Evolutionary conservation across 2,797 vertebrate genomes (phyloP).

Genomic region (Allobates femoralis): DNA sequence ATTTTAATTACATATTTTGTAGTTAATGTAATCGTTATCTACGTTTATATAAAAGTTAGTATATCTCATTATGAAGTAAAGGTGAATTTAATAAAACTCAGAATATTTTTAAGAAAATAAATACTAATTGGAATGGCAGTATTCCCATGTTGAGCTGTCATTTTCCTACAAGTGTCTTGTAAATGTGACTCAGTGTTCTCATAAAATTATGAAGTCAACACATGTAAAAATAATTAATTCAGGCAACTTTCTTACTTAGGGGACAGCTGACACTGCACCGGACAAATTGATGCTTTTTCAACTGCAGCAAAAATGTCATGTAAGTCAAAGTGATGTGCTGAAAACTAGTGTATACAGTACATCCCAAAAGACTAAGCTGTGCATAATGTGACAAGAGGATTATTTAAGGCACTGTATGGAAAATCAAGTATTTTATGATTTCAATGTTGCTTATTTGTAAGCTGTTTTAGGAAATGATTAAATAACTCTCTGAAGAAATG

Average conservation of each 20-base stretch:
- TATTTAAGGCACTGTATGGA: slow-evolving; percentile 1
- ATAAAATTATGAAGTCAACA: slow-evolving; percentile 42
- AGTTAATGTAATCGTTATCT: neutral
- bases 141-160: slow-evolving; percentile 23
- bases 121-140: slow-evolving; percentile 36
- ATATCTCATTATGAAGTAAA: neutral
- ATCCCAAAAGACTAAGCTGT: slow-evolving; percentile 25
- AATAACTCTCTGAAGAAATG: neutral
- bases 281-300: slow-evolving; percentile 40
- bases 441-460: neutral
- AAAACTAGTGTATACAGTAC: neutral
- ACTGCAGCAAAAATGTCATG: slow-evolving; percentile 45
- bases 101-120: neutral
- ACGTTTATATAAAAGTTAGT: neutral
- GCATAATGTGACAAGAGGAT: slow-evolving; percentile 1
- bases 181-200: slow-evolving; percentile 31
- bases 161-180: neutral
- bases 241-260: slow-evolving; percentile 41
- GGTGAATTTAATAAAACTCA: neutral
- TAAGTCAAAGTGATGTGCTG: neutral
- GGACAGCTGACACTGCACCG: slow-evolving; percentile 25
- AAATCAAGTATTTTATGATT: neutral
- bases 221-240: slow-evolving; percentile 48
- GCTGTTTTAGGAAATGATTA: neutral
- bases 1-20: neutral